phyloP scores from a whole-genome alignment of 2,113 vertebrate genomes.

The Candoia aspera region DNA sequence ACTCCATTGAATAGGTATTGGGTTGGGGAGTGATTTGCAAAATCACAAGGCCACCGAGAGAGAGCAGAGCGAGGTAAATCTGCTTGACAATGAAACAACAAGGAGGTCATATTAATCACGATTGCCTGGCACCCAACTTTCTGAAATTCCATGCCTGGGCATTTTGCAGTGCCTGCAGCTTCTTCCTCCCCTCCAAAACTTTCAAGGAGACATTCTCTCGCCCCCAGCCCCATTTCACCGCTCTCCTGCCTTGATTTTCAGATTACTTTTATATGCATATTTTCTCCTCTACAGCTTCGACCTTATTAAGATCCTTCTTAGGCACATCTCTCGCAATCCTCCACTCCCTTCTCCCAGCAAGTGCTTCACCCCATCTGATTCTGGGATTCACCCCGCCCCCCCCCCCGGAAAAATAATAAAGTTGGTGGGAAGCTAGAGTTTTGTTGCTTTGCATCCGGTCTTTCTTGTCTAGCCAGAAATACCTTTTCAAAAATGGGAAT shows the following conservation, averaged over 20 bases:
- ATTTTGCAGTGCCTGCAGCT: conserved; percentile 24
- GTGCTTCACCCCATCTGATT: neutral
- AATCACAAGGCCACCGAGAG: neutral
- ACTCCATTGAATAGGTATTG: neutral
- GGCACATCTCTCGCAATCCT: neutral
- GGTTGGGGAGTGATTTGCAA: neutral
- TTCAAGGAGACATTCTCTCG: neutral
- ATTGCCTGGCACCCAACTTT: conserved; percentile 44
- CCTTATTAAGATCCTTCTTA: neutral
- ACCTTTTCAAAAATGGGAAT: neutral
- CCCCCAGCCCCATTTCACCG: neutral
- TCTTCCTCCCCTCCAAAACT: conserved; percentile 9
- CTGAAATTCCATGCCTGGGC: neutral
- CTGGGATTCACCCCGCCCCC: neutral
- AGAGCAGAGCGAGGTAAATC: neutral
- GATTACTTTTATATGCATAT: neutral
- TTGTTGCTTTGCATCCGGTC: neutral
- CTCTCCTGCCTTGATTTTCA: neutral
- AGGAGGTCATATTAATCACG: neutral
- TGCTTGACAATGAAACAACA: neutral
- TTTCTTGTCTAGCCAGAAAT: neutral
- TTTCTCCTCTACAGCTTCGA: neutral
- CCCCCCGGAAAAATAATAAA: neutral
- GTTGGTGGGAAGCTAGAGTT: neutral
- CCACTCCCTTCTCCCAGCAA: neutral